Evolutionary conservation across 1,140 invertebrate species (phyloP).

Genomic region (Aethina tumida): DNA sequence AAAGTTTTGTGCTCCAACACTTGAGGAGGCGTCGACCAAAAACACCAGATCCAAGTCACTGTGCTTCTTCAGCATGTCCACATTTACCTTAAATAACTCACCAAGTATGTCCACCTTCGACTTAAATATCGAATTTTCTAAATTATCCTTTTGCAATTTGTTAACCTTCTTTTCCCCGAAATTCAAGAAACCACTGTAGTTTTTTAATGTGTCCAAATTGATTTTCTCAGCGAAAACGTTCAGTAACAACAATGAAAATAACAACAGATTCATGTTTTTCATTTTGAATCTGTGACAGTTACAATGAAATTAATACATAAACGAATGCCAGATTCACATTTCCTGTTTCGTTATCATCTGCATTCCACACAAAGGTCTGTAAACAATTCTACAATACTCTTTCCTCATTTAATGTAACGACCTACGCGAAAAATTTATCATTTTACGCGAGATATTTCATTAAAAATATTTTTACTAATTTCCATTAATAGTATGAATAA

Average conservation of each 20-base stretch:
- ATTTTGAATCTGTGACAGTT: too few species aligned
- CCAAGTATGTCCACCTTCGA: conserved; percentile 48
- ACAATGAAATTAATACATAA: too few species aligned
- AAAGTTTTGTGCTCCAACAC: conserved; percentile 57
- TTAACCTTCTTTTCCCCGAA: conserved; percentile 28
- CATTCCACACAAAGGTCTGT: too few species aligned
- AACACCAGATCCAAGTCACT: conserved; percentile 53
- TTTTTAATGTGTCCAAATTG: conserved; percentile 17
- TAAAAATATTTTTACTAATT: too few species aligned
- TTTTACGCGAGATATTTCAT: too few species aligned
- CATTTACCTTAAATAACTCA: conserved; percentile 43
- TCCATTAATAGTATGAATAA: too few species aligned
- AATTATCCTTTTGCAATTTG: conserved; percentile 15
- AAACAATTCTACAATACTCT: too few species aligned
- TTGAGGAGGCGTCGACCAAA: conserved; percentile 58
- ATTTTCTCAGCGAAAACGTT: not conserved
- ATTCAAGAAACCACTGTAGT: conserved; percentile 32
- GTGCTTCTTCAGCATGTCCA: conserved; percentile 35
- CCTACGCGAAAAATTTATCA: too few species aligned
- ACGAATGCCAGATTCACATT: too few species aligned
- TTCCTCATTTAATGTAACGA: too few species aligned
- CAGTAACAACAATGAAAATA: not conserved
- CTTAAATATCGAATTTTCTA: conserved; percentile 48
- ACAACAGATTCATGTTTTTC: too few species aligned
- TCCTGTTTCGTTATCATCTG: too few species aligned